These are phyloP conservation scores for Chloropsis cyanopogon DNA, from an alignment of 2,113 vertebrate species.

Conservation along the genomic window DNA sequence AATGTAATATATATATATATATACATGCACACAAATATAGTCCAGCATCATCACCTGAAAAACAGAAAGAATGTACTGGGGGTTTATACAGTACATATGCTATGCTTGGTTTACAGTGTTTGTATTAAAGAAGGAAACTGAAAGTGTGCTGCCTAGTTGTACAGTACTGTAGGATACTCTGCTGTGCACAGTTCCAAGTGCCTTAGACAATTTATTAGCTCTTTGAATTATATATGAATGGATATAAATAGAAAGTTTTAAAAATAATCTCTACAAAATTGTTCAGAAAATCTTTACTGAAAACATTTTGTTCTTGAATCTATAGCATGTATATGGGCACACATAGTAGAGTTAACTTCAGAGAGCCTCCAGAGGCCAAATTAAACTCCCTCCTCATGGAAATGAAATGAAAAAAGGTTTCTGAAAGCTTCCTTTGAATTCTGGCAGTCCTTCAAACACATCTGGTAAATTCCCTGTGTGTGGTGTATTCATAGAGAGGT, in stretches of 20 bases:
- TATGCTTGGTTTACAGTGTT: neutral
- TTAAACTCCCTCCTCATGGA: neutral
- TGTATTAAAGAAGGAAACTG: conserved; percentile 68
- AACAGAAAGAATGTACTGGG: conserved; percentile 11
- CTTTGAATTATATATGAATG: conserved; percentile 48
- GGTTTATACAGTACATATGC: conserved; percentile 34
- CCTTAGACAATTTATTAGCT: conserved; percentile 68
- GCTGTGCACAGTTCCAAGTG: conserved; percentile 71
- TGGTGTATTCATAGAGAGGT: neutral
- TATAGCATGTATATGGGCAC: neutral
- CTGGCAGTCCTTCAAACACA: neutral
- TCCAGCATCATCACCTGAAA: conserved; percentile 45
- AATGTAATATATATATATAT: conserved; percentile 2
- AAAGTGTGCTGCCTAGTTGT: conserved; percentile 29
- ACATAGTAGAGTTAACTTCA: neutral
- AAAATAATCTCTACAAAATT: conserved; percentile 68
- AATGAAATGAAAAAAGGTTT: neutral
- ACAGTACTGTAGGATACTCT: conserved; percentile 45
- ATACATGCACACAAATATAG: neutral
- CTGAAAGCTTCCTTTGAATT: neutral
- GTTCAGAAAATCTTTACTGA: conserved; percentile 33
- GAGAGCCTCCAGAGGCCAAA: neutral
- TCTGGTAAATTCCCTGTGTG: neutral
- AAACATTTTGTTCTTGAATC: neutral
- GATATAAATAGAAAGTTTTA: conserved; percentile 46